Percentiles rank a stretch among this genome's conserved stretches.
Conservation (phyloP, 2,797 vertebrate species). For the Poecile montanus region DNA sequence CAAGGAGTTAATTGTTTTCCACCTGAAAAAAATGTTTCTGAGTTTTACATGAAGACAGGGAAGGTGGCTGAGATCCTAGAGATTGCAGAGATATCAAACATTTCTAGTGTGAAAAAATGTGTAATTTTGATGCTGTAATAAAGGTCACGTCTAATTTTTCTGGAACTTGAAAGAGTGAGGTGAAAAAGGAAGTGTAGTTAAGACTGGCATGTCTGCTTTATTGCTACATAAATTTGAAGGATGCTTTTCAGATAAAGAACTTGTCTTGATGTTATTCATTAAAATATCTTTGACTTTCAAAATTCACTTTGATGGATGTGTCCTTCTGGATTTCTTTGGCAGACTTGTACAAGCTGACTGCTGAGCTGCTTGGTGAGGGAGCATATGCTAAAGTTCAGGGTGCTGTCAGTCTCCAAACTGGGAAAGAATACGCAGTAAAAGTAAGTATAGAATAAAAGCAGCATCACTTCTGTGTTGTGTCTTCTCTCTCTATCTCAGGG, state of each 20-base stretch:
- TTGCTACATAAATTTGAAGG: background rate
- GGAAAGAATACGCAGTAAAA: slow-evolving; percentile 94
- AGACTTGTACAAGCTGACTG: slow-evolving; percentile 93
- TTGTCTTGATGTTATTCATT: background rate
- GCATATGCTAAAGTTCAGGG: slow-evolving; percentile 95
- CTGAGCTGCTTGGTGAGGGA: slow-evolving; percentile 93
- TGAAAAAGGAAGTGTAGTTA: background rate
- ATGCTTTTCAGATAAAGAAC: background rate
- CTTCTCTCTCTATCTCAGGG: background rate
- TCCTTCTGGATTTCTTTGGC: slow-evolving; percentile 26
- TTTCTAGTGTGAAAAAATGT: background rate
- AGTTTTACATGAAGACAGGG: background rate
- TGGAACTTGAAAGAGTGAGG: background rate
- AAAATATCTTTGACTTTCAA: background rate
- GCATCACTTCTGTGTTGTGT: background rate
- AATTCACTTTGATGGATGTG: background rate
- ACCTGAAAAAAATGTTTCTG: background rate
- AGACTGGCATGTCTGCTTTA: background rate
- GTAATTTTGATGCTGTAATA: background rate
- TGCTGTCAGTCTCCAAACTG: slow-evolving; percentile 90
- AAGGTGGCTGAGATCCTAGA: background rate
- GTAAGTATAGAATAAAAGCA: slow-evolving; percentile 68
- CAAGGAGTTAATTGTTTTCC: background rate
- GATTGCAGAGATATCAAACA: background rate
- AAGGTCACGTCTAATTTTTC: background rate